Evolutionary conservation across 2,888 invertebrate species (phyloP), one percentile per base, ranked within the genome.

Genomic region (Nymphalis polychloros): DNA sequence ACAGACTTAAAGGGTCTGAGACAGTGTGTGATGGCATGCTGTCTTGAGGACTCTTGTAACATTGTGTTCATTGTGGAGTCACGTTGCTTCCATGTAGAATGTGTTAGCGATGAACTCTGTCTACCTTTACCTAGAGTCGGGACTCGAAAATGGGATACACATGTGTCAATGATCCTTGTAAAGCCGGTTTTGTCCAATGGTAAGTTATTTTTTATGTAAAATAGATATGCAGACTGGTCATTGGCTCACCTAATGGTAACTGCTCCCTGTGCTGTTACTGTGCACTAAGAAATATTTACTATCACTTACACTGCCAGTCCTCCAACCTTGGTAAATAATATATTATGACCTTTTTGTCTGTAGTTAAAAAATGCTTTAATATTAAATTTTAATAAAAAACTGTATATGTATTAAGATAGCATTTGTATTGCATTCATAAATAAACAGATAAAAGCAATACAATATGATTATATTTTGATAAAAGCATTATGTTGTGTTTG

Each of bases 41-140:
- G 97, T 85, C 78, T 93, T 61, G 85, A 95, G 74, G 88, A 94
- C 63, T 87, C 90, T 2, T 97, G 97, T 83, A 96, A 97, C 84
- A 95, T 97, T 72, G 97, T 96, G 5, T 95, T 97, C 81, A 95
- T 96, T 85, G 95, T 94, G 75, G 95, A 96, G 78, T 87, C 93
- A 23, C 95, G 95, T 71, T 97, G 97, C 82, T 97, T 95, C 81
- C 96, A 96, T 85, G 94, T 97, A 20, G 93, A 94, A 69, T 97
- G 97, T 85, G 90, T 87, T 7, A 95, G 93, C 76, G 95, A 96
- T 79, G 95, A 96, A 79, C 87, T 95, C 46, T 97, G 97, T 78
- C 79, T 95, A 72, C 97, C 97, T 0, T 90, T 95, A 20, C 90
- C 93, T 57, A 93, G 94, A 55, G 73, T 83, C 1, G 86, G 84